A percentile compares a stretch with the other conserved stretches of the same genome.
phyloP scores from a whole-genome alignment of 2,797 vertebrate species.

The Cheracebus regulus region DNA sequence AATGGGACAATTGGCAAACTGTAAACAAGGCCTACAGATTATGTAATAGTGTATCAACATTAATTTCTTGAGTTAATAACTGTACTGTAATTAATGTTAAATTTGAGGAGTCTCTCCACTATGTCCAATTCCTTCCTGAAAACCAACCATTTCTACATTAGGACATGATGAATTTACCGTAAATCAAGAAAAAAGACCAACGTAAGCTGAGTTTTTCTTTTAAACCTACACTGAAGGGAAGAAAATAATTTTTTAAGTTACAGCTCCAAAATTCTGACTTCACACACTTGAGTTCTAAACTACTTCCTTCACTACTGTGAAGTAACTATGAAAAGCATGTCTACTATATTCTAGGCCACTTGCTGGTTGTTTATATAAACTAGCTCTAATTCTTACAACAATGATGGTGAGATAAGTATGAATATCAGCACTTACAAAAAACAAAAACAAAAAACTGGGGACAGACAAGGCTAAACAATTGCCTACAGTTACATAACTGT shows the following conservation, averaged over 20 bases:
- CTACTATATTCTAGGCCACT: not conserved
- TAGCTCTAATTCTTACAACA: not conserved
- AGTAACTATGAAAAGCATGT: not conserved
- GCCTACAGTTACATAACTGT: not conserved
- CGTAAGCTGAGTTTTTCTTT: not conserved
- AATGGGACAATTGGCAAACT: not conserved
- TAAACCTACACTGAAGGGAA: not conserved
- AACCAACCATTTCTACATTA: not conserved
- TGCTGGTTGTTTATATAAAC: not conserved
- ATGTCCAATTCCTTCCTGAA: not conserved
- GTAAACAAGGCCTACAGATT: not conserved
- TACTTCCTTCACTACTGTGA: not conserved
- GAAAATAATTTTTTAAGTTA: conserved; percentile 19
- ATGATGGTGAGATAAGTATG: not conserved
- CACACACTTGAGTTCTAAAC: not conserved
- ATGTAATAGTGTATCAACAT: not conserved
- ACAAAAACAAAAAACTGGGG: not conserved
- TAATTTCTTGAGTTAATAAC: conserved; percentile 1
- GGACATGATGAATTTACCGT: conserved; percentile 17
- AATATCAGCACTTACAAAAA: not conserved
- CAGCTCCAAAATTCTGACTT: conserved; percentile 37
- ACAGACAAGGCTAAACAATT: not conserved
- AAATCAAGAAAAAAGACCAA: conserved; percentile 8
- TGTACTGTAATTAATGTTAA: conserved; percentile 17
- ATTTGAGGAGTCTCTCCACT: not conserved